Percentiles rank a stretch among this genome's conserved stretches.
phyloP scores from a whole-genome alignment of 2,113 vertebrate genomes.

The Calcarius ornatus region DNA sequence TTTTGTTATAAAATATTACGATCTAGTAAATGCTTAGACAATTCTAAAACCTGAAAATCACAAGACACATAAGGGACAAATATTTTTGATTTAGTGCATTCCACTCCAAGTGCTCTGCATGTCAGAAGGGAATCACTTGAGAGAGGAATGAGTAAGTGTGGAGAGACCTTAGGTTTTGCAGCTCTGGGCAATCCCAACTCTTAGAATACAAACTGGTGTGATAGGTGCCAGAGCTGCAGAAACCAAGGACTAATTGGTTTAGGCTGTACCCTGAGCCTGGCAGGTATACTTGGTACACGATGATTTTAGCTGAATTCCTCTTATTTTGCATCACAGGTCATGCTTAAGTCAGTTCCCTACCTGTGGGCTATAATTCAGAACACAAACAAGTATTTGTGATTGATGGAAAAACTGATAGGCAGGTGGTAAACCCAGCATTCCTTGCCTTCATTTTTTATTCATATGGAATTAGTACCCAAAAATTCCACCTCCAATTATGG shows the following conservation, averaged over 20 bases:
- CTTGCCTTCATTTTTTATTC: neutral
- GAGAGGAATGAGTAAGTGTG: neutral
- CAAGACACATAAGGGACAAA: fast-evolving
- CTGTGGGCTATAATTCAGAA: neutral
- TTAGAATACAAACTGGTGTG: neutral
- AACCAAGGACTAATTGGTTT: neutral
- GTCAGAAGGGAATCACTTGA: neutral
- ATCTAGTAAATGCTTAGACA: neutral
- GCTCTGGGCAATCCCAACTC: neutral
- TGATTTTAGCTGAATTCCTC: neutral
- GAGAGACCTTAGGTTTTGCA: neutral
- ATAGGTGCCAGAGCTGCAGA: neutral
- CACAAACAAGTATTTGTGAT: neutral
- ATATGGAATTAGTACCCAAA: neutral
- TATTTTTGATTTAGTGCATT: neutral
- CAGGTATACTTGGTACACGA: neutral
- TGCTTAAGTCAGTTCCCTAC: neutral
- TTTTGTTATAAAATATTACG: neutral
- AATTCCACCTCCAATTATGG: neutral
- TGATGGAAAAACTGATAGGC: neutral
- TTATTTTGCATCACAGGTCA: neutral
- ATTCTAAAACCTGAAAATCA: neutral
- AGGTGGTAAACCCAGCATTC: neutral
- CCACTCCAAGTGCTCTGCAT: neutral
- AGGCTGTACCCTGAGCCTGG: neutral